Percentiles rank a stretch among this genome's conserved stretches.
These are phyloP conservation scores for Axinella damicornis DNA, from an alignment of 37 sponge, comb jelly and placozoan genomes.

Conservation along the genomic window DNA sequence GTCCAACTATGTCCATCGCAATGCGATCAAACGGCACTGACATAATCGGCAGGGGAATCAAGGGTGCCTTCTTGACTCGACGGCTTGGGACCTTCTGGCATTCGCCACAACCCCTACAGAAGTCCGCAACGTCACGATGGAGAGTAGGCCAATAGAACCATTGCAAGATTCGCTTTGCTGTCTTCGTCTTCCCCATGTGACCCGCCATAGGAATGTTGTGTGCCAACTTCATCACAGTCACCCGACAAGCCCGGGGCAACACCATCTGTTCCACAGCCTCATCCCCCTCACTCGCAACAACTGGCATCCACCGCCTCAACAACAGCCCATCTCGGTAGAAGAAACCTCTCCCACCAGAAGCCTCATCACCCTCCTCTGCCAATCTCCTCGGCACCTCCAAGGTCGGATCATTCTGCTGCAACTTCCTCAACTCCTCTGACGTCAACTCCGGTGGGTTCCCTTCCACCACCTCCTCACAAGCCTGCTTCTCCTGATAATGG, in stretches of 20 bases:
- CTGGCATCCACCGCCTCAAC: conserved; percentile 2
- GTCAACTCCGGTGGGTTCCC: not conserved
- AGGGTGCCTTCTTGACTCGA: conserved; percentile 27
- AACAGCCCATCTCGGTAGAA: conserved; percentile 38
- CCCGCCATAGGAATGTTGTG: conserved; percentile 45
- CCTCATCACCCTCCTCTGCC: not conserved
- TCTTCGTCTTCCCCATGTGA: conserved; percentile 61
- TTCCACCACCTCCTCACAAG: not conserved
- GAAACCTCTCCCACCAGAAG: conserved; percentile 11
- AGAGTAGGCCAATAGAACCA: conserved; percentile 67
- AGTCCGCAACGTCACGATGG: conserved; percentile 30
- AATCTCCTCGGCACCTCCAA: not conserved
- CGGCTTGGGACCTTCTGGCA: conserved; percentile 18
- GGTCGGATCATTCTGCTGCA: conserved; percentile 44
- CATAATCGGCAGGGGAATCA: conserved; percentile 25
- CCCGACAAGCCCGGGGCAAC: conserved; percentile 25
- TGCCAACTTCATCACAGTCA: conserved; percentile 18
- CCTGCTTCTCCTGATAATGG: too few relatives aligned
- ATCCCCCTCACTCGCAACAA: not conserved
- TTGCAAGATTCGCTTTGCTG: conserved; percentile 33
- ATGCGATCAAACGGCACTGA: conserved; percentile 44
- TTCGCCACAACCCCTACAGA: conserved; percentile 34
- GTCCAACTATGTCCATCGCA: conserved; percentile 73
- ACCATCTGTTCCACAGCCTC: conserved; percentile 50
- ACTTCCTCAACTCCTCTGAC: conserved; percentile 9